Evolutionary conservation across 2,888 invertebrate species (phyloP).

Genomic region (Campoplex capitator): DNA sequence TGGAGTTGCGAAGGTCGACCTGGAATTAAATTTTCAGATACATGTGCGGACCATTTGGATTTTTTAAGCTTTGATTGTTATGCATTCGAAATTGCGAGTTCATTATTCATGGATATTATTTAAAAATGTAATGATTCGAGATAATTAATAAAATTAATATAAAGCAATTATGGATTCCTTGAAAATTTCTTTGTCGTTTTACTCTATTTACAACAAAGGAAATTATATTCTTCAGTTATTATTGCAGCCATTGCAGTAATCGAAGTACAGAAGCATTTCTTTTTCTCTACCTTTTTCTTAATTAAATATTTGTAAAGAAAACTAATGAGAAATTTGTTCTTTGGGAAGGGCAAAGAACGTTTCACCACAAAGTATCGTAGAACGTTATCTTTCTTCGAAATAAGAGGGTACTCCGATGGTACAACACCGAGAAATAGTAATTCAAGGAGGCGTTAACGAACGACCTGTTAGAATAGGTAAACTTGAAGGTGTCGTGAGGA

Average conservation of each 20-base stretch:
- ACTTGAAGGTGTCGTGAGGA: constrained; percentile 70
- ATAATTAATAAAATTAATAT: neutral
- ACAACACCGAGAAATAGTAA: constrained; percentile 57
- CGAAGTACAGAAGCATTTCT: neutral
- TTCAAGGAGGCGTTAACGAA: constrained; percentile 71
- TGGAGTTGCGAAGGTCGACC: neutral
- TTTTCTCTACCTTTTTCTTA: neutral
- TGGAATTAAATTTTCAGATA: neutral
- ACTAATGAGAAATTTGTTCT: constrained; percentile 15
- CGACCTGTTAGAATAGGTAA: constrained; percentile 70
- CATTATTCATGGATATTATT: neutral
- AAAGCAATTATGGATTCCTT: neutral
- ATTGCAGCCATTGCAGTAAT: neutral
- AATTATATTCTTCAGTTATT: neutral
- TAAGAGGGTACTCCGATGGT: constrained; percentile 29
- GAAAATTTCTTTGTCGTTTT: neutral
- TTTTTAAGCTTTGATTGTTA: neutral
- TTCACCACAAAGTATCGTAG: constrained; percentile 32
- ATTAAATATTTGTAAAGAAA: neutral
- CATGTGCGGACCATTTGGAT: neutral
- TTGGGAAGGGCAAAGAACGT: neutral
- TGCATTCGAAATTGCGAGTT: neutral
- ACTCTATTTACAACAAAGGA: neutral
- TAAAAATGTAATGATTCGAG: neutral
- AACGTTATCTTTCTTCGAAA: constrained; percentile 29